phyloP scores from a whole-genome alignment of 1,140 invertebrate genomes.

The Cydia splendana region DNA sequence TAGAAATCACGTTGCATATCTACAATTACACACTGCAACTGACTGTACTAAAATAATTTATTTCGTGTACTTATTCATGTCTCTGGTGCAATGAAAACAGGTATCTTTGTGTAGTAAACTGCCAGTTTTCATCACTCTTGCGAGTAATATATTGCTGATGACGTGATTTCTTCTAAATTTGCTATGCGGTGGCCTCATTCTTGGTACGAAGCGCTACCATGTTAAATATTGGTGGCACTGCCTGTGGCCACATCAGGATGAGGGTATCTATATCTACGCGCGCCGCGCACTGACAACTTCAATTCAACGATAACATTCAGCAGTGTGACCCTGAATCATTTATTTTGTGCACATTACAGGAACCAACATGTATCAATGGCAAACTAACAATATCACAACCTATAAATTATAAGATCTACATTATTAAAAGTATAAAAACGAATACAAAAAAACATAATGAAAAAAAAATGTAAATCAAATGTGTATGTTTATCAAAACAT shows the following conservation, averaged over 20 bases:
- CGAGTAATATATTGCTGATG: too few species aligned
- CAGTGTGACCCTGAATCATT: slow-evolving; percentile 5
- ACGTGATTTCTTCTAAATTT: too few species aligned
- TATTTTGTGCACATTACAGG: slow-evolving; percentile 22
- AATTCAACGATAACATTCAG: slow-evolving; percentile 13
- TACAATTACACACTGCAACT: too few species aligned
- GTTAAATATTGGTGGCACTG: not conserved
- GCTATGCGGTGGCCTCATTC: too few species aligned
- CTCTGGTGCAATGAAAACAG: too few species aligned
- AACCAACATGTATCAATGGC: slow-evolving; percentile 2
- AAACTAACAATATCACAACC: slow-evolving; percentile 31
- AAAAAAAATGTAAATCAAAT: not conserved
- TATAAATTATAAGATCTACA: slow-evolving; percentile 5
- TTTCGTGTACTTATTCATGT: too few species aligned
- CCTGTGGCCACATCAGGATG: not conserved
- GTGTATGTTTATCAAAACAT: slow-evolving; percentile 8
- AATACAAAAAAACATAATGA: not conserved
- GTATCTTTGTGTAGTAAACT: too few species aligned
- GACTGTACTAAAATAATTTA: too few species aligned
- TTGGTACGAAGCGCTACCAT: not conserved
- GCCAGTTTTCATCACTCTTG: too few species aligned
- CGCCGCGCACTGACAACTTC: slow-evolving; percentile 11
- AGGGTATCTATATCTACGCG: not conserved
- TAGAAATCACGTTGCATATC: too few species aligned
- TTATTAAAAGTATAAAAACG: not conserved